Conservation (phyloP, 2,797 vertebrate species). For the Picus viridis region DNA sequence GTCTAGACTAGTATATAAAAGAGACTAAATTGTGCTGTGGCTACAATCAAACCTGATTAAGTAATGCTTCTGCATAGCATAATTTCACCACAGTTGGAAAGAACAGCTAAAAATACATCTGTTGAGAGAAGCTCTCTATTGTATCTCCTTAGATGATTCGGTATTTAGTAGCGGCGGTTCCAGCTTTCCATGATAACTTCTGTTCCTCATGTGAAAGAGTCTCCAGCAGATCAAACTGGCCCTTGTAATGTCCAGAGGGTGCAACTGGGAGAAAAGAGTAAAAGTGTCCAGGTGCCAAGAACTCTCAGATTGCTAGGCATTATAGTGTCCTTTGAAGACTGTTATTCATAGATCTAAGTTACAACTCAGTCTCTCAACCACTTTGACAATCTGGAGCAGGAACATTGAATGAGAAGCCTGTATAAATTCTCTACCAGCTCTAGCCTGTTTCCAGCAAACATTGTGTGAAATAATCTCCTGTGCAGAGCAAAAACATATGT, state of each 20-base stretch:
- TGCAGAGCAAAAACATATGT: conserved; percentile 17
- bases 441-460: neutral
- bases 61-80: conserved; percentile 31
- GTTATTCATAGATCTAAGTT: neutral
- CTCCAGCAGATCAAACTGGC: neutral
- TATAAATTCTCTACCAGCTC: neutral
- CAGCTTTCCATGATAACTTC: neutral
- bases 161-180: neutral
- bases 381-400: neutral
- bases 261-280: neutral
- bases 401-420: neutral
- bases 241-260: neutral
- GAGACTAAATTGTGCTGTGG: conserved; percentile 36
- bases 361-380: neutral
- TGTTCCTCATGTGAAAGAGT: neutral
- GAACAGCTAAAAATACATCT: conserved; percentile 12
- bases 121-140: conserved; percentile 5
- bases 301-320: neutral
- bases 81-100: conserved; percentile 39
- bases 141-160: neutral
- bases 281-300: neutral
- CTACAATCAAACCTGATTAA: conserved; percentile 67
- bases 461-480: neutral
- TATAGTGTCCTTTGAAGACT: neutral
- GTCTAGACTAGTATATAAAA: conserved; percentile 59